These are phyloP conservation scores for Laterallus jamaicensis DNA, from an alignment of 2,113 vertebrate species.

Conservation along the genomic window DNA sequence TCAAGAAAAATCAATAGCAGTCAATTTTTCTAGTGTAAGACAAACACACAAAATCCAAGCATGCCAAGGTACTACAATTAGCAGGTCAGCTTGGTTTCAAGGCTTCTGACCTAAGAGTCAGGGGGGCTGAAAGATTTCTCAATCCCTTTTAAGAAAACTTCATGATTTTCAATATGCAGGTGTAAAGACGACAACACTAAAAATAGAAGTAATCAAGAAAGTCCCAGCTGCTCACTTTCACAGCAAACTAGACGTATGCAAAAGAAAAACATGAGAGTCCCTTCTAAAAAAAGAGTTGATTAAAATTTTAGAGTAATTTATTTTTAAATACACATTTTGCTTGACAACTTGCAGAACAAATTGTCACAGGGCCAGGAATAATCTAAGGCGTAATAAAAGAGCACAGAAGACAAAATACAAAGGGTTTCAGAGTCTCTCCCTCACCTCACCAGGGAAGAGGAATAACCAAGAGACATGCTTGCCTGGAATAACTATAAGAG, in stretches of 20 bases:
- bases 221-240: slow-evolving; percentile 56
- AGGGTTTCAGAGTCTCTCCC: neutral
- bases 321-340: slow-evolving; percentile 56
- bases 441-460: neutral
- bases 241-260: slow-evolving; percentile 34
- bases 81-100: neutral
- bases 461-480: rapidly evolving
- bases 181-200: slow-evolving; percentile 33
- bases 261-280: slow-evolving; percentile 53
- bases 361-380: slow-evolving; percentile 28
- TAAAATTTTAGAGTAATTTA: slow-evolving; percentile 66
- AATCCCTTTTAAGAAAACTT: neutral
- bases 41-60: neutral
- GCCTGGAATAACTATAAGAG: neutral
- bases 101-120: neutral
- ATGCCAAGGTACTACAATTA: neutral
- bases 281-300: slow-evolving; percentile 59
- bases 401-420: neutral
- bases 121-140: neutral
- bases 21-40: neutral
- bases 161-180: slow-evolving; percentile 15
- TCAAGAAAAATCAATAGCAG: neutral
- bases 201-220: slow-evolving; percentile 57
- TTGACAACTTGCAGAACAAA: slow-evolving; percentile 52
- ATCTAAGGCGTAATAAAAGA: neutral